Percentiles rank a stretch among this genome's conserved stretches.
Evolutionary conservation across 2,797 vertebrate genomes (phyloP).

Genomic region (Myiothlypis coronata): DNA sequence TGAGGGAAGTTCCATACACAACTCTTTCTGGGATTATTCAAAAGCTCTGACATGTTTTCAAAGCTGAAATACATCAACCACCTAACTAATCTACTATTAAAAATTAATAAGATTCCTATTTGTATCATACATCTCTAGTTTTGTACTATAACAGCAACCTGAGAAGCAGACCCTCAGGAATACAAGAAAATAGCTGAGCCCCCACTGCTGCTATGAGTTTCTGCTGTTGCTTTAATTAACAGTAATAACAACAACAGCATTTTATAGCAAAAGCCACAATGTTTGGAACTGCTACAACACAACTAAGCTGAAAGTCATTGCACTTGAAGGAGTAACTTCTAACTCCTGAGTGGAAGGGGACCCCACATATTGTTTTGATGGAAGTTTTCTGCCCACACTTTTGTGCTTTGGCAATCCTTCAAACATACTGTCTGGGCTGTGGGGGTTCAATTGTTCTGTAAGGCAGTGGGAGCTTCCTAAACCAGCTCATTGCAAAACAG

Average conservation of each 20-base stretch:
- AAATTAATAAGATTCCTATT: background rate
- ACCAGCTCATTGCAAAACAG: background rate
- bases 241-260: background rate
- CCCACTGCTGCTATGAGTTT: background rate
- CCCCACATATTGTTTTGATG: background rate
- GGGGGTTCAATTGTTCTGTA: background rate
- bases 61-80: background rate
- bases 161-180: background rate
- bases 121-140: background rate
- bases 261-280: background rate
- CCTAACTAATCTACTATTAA: background rate
- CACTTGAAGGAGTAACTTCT: background rate
- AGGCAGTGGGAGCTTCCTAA: background rate
- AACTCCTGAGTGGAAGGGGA: background rate
- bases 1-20: background rate
- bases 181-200: background rate
- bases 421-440: background rate
- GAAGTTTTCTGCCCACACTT: background rate
- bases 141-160: background rate
- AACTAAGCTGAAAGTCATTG: background rate
- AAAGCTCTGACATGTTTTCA: background rate
- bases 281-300: background rate
- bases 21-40: background rate
- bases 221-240: background rate
- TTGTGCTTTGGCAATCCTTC: constrained; percentile 9